Percentiles rank a stretch among this genome's conserved stretches.
phyloP scores from a whole-genome alignment of 1,140 invertebrate species.

The Adelges cooleyi region DNA sequence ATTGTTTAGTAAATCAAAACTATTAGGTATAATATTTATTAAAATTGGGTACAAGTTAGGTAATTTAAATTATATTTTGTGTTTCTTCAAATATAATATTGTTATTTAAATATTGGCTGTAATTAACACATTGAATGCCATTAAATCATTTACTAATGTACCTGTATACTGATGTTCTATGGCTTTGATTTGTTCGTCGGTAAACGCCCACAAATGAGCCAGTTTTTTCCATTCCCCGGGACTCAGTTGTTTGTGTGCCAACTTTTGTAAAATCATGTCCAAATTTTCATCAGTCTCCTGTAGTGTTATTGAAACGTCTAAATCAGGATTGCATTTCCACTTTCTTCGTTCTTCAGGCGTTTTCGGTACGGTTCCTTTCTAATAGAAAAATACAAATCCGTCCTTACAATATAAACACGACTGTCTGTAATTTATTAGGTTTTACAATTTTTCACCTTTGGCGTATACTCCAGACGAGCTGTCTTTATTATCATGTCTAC shows the following conservation, averaged over 20 bases:
- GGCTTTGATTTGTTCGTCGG: constrained; percentile 56
- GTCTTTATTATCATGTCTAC: constrained; percentile 75
- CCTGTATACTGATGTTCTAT: constrained; percentile 67
- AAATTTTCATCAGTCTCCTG: constrained; percentile 34
- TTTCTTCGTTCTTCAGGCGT: constrained; percentile 35
- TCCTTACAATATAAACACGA: too few species aligned
- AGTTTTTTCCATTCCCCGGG: constrained; percentile 58
- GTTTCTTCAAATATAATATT: too few species aligned
- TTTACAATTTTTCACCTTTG: constrained; percentile 32
- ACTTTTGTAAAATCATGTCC: constrained; percentile 49
- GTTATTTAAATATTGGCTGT: too few species aligned
- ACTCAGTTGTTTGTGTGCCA: constrained; percentile 56
- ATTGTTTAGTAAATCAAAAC: too few species aligned
- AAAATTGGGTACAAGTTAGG: too few species aligned
- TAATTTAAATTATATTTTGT: too few species aligned
- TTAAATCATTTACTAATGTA: too few species aligned
- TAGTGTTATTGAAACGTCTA: constrained; percentile 19
- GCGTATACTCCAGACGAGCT: constrained; percentile 47
- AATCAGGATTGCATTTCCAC: constrained; percentile 34
- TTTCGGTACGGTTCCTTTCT: constrained; percentile 3
- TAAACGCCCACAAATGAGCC: constrained; percentile 58
- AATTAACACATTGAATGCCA: too few species aligned
- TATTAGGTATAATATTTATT: too few species aligned
- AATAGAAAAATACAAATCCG: neutral
- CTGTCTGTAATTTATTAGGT: neutral